Evolutionary conservation across 2,888 invertebrate genomes (phyloP).

Genomic region (Tiphia femorata): DNA sequence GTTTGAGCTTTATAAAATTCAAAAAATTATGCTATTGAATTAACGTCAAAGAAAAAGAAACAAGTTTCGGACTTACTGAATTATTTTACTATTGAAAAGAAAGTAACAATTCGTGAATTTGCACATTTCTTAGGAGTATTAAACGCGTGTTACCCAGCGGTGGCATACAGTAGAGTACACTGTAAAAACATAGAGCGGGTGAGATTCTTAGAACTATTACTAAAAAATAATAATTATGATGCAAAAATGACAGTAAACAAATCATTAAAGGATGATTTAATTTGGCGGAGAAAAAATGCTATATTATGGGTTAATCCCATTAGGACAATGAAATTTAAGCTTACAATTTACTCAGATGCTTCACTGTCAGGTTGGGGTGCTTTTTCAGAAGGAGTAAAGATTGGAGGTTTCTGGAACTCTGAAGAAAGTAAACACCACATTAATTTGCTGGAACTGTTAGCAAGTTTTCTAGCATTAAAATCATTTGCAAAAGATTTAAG

Average conservation of each 20-base stretch:
- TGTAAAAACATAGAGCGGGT: conserved; percentile 13
- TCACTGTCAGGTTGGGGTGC: conserved; percentile 16
- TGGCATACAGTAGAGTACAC: conserved; percentile 18
- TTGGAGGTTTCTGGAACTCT: conserved; percentile 8
- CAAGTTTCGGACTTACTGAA: conserved; percentile 8
- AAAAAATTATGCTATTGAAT: conserved; percentile 13
- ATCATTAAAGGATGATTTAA: conserved; percentile 7
- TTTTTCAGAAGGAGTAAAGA: conserved; percentile 2
- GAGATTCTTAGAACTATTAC: conserved; percentile 22
- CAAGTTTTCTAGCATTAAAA: conserved; percentile 14
- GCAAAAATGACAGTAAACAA: conserved; percentile 11
- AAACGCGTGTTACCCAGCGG: conserved; percentile 70
- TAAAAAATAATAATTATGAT: conserved; percentile 16
- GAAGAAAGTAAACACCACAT: conserved; percentile 10
- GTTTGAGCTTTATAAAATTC: conserved; percentile 10
- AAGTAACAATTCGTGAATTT: conserved; percentile 22
- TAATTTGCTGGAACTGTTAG: conserved; percentile 15
- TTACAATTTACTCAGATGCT: conserved; percentile 19
- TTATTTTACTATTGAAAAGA: conserved; percentile 8
- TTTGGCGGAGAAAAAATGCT: conserved; percentile 18
- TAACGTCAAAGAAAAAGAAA: conserved; percentile 26
- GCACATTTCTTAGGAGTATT: conserved; percentile 67
- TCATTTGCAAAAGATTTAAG: conserved; percentile 11
- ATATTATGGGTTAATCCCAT: conserved; percentile 3
- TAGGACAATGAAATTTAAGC: background rate